phyloP scores from a whole-genome alignment of 2,113 vertebrate species.

The Sclerurus mexicanus region DNA sequence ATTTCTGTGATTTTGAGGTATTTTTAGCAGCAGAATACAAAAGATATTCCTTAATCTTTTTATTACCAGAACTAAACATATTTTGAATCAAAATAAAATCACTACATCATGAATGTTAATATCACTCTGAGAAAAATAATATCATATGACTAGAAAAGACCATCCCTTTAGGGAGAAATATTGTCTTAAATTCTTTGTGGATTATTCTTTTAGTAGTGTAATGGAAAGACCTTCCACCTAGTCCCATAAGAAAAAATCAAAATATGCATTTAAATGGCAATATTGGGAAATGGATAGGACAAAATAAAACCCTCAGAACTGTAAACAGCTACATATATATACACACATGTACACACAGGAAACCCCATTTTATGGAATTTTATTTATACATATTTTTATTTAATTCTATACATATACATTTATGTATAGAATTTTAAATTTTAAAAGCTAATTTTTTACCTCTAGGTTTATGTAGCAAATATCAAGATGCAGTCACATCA shows the following conservation, averaged over 20 bases:
- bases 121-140: slow-evolving; percentile 68
- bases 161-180: slow-evolving; percentile 69
- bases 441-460: background rate
- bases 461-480: slow-evolving; percentile 2
- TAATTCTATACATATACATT: background rate
- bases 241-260: slow-evolving; percentile 72
- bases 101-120: slow-evolving; percentile 64
- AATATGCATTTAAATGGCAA: slow-evolving; percentile 75
- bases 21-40: slow-evolving; percentile 49
- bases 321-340: background rate
- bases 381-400: background rate
- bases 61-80: slow-evolving; percentile 63
- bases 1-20: background rate
- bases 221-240: slow-evolving; percentile 60
- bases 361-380: background rate
- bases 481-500: slow-evolving; percentile 5
- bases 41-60: slow-evolving; percentile 35
- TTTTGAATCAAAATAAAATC: slow-evolving; percentile 68
- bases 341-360: background rate
- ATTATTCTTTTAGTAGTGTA: slow-evolving; percentile 70
- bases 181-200: slow-evolving; percentile 53
- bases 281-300: slow-evolving; percentile 61
- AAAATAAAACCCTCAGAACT: slow-evolving; percentile 9
- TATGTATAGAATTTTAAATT: background rate
- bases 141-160: slow-evolving; percentile 58